phyloP scores from a whole-genome alignment of 2,888 invertebrate species.

The Julus scandinavius region DNA sequence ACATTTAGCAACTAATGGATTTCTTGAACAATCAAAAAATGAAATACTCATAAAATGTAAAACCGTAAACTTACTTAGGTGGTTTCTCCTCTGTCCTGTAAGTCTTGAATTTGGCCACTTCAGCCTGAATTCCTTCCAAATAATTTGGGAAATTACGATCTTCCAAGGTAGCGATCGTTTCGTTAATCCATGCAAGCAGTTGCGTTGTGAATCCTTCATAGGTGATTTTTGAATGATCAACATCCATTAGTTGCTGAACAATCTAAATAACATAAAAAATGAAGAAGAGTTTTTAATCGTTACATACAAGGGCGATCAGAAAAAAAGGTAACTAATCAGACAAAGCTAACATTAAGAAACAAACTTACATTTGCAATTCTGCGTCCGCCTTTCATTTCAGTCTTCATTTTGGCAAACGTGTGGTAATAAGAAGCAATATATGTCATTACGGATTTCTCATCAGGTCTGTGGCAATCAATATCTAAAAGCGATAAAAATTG shows the following conservation, averaged over 20 bases:
- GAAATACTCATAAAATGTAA: neutral
- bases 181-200: constrained; percentile 92
- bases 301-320: too few relatives aligned
- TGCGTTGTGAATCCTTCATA: constrained; percentile 87
- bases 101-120: constrained; percentile 89
- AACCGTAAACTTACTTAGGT: constrained; percentile 77
- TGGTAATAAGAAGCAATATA: constrained; percentile 97
- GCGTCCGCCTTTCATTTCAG: constrained; percentile 96
- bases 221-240: constrained; percentile 88
- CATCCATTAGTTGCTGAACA: constrained; percentile 94
- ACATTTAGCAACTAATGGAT: neutral
- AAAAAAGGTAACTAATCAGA: neutral
- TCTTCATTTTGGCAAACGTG: constrained; percentile 99
- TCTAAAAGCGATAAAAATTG: constrained; percentile 69
- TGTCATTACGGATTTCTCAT: constrained; percentile 83
- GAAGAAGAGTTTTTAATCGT: neutral
- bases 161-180: constrained; percentile 83
- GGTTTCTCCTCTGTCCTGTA: constrained; percentile 94
- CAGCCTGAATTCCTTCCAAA: constrained; percentile 91
- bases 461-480: constrained; percentile 91
- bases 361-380: constrained; percentile 90
- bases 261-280: constrained; percentile 73
- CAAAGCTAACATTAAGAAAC: neutral
- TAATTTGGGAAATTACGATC: constrained; percentile 92
- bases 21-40: constrained; percentile 51